A percentile compares a stretch with the other conserved stretches of the same genome.
phyloP scores from a whole-genome alignment of 2,797 vertebrate species.

The Australoheros facetus region DNA sequence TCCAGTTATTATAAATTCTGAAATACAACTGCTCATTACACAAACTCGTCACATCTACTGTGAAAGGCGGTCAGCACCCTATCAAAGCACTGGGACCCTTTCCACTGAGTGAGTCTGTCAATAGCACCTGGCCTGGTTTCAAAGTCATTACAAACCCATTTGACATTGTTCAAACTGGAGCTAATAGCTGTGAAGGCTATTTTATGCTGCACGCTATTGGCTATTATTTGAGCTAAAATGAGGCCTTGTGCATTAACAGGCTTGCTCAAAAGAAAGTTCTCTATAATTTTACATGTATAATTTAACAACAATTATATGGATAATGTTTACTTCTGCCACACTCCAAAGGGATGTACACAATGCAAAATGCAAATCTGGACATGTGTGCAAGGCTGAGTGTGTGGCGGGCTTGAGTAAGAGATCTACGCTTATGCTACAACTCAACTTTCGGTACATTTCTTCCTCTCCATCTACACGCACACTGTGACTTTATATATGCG shows the following conservation, averaged over 20 bases:
- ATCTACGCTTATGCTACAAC: slow-evolving; percentile 14
- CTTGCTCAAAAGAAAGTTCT: slow-evolving; percentile 45
- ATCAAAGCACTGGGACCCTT: slow-evolving; percentile 41
- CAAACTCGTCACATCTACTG: slow-evolving; percentile 6
- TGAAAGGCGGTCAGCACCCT: slow-evolving; percentile 13
- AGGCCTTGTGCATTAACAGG: slow-evolving; percentile 43
- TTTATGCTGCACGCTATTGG: slow-evolving; percentile 29
- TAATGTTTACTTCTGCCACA: slow-evolving; percentile 7
- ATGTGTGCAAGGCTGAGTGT: not conserved
- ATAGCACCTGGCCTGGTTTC: slow-evolving; percentile 63
- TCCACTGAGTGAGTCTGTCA: slow-evolving; percentile 52
- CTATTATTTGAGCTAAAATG: slow-evolving; percentile 33
- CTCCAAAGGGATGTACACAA: not conserved
- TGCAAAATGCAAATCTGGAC: not conserved
- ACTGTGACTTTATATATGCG: not conserved
- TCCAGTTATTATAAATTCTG: slow-evolving; percentile 6
- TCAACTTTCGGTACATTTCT: not conserved
- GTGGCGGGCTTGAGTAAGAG: slow-evolving; percentile 3
- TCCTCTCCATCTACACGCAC: not conserved
- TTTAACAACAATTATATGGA: slow-evolving; percentile 36
- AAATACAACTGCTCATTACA: slow-evolving; percentile 22
- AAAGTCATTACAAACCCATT: slow-evolving; percentile 68
- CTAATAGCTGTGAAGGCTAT: slow-evolving; percentile 56
- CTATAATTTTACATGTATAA: slow-evolving; percentile 53
- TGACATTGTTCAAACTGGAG: slow-evolving; percentile 66